phyloP scores from a whole-genome alignment of 2,113 vertebrate species.

The Chaetodon trifascialis region DNA sequence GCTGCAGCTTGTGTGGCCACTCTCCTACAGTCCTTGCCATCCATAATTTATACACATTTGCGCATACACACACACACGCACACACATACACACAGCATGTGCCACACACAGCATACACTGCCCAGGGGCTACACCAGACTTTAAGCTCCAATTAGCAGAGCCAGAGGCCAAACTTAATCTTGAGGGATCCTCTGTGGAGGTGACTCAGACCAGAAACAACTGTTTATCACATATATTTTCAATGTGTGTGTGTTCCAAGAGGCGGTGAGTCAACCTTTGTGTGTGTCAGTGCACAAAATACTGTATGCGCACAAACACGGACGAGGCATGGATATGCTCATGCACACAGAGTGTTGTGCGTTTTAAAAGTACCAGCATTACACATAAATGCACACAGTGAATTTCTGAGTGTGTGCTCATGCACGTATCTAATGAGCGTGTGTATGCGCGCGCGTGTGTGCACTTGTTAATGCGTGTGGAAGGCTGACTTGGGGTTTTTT shows the following conservation, averaged over 20 bases:
- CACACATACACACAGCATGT: conserved; percentile 38
- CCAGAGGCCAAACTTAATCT: conserved; percentile 83
- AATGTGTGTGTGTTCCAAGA: conserved; percentile 7
- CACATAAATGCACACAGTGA: conserved; percentile 21
- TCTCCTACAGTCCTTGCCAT: conserved; percentile 63
- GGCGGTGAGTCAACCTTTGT: background rate
- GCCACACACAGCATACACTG: conserved; percentile 69
- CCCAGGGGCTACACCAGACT: conserved; percentile 83
- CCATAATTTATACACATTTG: conserved; percentile 74
- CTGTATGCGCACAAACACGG: background rate
- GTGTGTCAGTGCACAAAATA: background rate
- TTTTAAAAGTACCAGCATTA: conserved; percentile 17
- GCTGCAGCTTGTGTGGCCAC: conserved; percentile 75
- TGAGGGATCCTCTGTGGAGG: conserved; percentile 76
- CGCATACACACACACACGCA: conserved; percentile 13
- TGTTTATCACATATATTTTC: conserved; percentile 70
- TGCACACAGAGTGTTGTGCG: conserved; percentile 7
- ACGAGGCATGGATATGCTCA: background rate
- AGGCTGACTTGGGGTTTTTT: conserved; percentile 10
- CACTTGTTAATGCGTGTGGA: conserved; percentile 13
- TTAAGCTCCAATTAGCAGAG: conserved; percentile 86
- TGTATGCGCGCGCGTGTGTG: conserved; percentile 19
- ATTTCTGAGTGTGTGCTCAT: background rate
- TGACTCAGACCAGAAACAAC: conserved; percentile 76
- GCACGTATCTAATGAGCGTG: background rate